phyloP scores from a whole-genome alignment of 2,113 vertebrate species.

The Equus quagga region DNA sequence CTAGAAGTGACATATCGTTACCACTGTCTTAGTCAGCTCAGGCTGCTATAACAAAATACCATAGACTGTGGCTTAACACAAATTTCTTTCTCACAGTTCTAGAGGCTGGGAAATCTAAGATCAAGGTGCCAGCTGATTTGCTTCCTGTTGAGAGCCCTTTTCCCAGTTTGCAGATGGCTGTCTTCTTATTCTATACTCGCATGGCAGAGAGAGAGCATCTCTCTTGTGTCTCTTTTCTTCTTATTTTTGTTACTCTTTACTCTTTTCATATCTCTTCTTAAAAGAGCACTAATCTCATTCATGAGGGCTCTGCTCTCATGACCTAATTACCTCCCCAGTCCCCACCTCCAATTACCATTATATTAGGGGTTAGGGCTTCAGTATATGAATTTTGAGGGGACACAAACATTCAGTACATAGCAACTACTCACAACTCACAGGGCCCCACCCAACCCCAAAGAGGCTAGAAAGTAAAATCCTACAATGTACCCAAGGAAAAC shows the following conservation, averaged over 20 bases:
- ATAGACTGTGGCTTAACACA: neutral
- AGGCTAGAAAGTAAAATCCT: conserved; percentile 5
- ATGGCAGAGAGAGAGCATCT: neutral
- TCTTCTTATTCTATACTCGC: neutral
- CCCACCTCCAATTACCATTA: neutral
- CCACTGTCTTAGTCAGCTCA: neutral
- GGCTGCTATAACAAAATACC: neutral
- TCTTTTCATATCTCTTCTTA: neutral
- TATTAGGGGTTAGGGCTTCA: neutral
- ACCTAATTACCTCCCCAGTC: neutral
- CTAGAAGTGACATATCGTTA: conserved; percentile 6
- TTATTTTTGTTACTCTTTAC: neutral
- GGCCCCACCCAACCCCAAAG: neutral
- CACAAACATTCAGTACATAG: neutral
- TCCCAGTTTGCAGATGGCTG: neutral
- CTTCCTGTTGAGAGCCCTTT: neutral
- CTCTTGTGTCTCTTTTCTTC: neutral
- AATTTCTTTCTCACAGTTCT: neutral
- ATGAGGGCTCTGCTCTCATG: neutral
- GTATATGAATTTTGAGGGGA: neutral
- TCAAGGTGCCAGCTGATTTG: neutral
- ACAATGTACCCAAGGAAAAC: neutral
- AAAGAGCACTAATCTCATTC: neutral
- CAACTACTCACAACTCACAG: neutral
- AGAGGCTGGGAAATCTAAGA: neutral